Evolutionary conservation across 2,888 invertebrate species (phyloP).

Genomic region (Sarcophaga rosellei): DNA sequence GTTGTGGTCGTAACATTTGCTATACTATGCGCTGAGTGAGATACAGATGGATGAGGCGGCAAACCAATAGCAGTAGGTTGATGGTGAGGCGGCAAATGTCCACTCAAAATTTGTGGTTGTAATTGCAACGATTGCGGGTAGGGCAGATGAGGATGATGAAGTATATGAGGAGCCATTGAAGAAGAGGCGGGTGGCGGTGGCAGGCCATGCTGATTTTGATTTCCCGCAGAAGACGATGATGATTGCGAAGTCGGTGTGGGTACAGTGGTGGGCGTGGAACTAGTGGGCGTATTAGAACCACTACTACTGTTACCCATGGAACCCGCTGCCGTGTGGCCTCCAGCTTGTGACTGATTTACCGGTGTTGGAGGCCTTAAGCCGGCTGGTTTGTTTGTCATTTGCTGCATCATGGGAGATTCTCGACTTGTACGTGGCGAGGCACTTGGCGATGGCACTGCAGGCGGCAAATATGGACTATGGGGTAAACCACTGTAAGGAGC

Average conservation of each 20-base stretch:
- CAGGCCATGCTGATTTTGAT: conserved; percentile 65
- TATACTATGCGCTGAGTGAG: conserved; percentile 64
- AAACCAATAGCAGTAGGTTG: conserved; percentile 38
- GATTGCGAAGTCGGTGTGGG: conserved; percentile 66
- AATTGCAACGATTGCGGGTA: conserved; percentile 66
- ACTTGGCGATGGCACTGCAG: conserved; percentile 84
- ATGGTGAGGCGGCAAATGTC: conserved; percentile 53
- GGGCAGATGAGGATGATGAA: conserved; percentile 71
- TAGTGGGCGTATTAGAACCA: conserved; percentile 65
- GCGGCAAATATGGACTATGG: conserved; percentile 88
- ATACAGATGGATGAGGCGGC: conserved; percentile 51
- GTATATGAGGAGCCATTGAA: conserved; percentile 64
- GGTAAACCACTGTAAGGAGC: conserved; percentile 90
- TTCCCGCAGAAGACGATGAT: conserved; percentile 70
- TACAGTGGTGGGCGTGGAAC: conserved; percentile 65
- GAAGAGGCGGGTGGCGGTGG: conserved; percentile 45
- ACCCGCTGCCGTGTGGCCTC: conserved; percentile 57
- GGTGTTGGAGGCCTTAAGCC: conserved; percentile 66
- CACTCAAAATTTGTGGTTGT: conserved; percentile 60
- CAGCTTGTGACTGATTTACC: conserved; percentile 69
- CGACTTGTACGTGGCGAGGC: conserved; percentile 78
- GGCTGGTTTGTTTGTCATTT: conserved; percentile 60
- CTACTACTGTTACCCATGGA: conserved; percentile 63
- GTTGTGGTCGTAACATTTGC: conserved; percentile 64
- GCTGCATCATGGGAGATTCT: conserved; percentile 74